Evolutionary conservation across 2,797 vertebrate genomes (phyloP).

Genomic region (Nannoperca australis): DNA sequence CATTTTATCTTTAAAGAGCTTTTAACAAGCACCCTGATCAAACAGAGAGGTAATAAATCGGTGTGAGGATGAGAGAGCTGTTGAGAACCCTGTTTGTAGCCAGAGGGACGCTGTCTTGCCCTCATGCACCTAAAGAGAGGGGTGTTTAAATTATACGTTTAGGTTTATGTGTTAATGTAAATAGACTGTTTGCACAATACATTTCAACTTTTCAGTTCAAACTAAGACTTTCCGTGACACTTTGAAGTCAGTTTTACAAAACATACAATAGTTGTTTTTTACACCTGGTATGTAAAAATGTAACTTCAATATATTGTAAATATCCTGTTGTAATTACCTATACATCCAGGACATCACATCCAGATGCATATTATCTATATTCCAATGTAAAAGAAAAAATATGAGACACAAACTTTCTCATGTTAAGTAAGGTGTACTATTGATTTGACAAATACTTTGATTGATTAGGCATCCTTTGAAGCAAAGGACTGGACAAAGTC

Average conservation of each 20-base stretch:
- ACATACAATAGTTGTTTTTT: background rate
- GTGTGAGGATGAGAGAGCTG: background rate
- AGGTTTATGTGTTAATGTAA: constrained; percentile 23
- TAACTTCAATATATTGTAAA: background rate
- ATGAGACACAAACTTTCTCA: background rate
- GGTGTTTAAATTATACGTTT: background rate
- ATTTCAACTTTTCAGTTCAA: constrained; percentile 15
- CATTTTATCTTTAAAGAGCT: constrained; percentile 28
- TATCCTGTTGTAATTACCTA: background rate
- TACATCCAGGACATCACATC: background rate
- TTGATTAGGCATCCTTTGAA: constrained; percentile 41
- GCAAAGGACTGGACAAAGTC: constrained; percentile 40
- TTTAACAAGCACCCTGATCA: constrained; percentile 43
- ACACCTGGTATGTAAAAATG: constrained; percentile 2
- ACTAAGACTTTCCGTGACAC: background rate
- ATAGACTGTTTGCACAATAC: constrained; percentile 3
- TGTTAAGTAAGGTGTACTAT: constrained; percentile 13
- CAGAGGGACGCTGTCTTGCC: background rate
- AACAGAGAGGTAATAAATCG: constrained; percentile 38
- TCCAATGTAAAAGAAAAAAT: constrained; percentile 14
- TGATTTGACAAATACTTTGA: constrained; percentile 43
- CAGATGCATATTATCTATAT: constrained; percentile 2
- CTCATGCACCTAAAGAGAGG: background rate
- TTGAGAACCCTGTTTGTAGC: background rate
- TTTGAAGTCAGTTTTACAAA: constrained; percentile 14